These are phyloP conservation scores for Acanthisitta chloris DNA, from an alignment of 2,113 vertebrate species.

Conservation along the genomic window DNA sequence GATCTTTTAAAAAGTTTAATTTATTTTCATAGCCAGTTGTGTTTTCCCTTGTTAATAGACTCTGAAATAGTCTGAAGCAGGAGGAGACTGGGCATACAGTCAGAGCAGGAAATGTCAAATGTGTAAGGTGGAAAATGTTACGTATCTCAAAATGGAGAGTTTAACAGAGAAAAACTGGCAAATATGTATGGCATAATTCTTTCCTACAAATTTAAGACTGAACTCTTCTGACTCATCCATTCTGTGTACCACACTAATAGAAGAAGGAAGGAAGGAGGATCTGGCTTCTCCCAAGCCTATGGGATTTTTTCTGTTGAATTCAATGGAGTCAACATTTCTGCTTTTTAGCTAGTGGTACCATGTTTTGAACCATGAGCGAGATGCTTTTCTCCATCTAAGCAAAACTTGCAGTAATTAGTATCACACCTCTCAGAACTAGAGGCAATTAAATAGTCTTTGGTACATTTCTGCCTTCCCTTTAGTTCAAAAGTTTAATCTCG, in stretches of 20 bases:
- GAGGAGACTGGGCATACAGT: constrained; percentile 31
- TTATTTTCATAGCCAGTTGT: constrained; percentile 50
- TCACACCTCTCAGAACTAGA: not conserved
- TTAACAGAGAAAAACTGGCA: not conserved
- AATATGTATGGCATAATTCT: not conserved
- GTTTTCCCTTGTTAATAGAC: constrained; percentile 50
- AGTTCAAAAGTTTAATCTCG: not conserved
- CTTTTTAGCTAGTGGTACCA: not conserved
- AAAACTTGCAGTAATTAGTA: not conserved
- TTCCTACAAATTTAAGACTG: not conserved
- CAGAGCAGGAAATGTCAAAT: constrained; percentile 39
- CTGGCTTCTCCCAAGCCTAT: not conserved
- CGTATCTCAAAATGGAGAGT: not conserved
- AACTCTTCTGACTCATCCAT: not conserved
- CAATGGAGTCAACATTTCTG: not conserved
- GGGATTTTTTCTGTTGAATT: not conserved
- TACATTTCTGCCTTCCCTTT: not conserved
- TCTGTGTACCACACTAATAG: not conserved
- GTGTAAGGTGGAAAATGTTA: not conserved
- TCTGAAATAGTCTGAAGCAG: constrained; percentile 19
- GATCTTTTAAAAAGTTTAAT: constrained; percentile 50
- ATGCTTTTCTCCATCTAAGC: not conserved
- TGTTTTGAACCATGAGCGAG: not conserved
- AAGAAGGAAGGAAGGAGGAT: not conserved
- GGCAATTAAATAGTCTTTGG: not conserved